These are phyloP conservation scores for Phorcus lineatus DNA, from an alignment of 2,888 invertebrate genomes.

Conservation along the genomic window DNA sequence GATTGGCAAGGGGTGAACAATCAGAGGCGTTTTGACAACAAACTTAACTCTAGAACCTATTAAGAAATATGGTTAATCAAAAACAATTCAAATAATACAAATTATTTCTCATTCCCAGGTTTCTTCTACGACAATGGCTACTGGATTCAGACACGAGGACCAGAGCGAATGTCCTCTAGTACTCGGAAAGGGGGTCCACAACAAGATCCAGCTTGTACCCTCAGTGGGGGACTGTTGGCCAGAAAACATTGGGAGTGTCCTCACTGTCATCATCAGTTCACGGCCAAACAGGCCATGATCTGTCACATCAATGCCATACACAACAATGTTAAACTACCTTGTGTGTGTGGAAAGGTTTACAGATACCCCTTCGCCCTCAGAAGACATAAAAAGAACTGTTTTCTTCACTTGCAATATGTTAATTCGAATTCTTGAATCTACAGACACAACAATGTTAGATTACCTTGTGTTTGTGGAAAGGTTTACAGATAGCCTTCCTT, in stretches of 20 bases:
- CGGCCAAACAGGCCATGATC: not conserved
- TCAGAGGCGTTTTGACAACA: too few relatives aligned
- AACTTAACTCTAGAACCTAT: too few relatives aligned
- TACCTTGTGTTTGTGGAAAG: not conserved
- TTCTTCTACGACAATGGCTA: not conserved
- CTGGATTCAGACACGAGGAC: not conserved
- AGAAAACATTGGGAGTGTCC: not conserved
- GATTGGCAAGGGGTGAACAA: too few relatives aligned
- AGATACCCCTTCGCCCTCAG: not conserved
- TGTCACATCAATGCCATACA: not conserved
- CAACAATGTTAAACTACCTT: not conserved
- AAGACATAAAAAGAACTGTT: not conserved
- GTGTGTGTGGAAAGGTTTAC: slow-evolving; percentile 17
- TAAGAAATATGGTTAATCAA: too few relatives aligned
- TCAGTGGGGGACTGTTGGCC: too few relatives aligned
- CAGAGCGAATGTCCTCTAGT: not conserved
- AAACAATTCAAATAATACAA: too few relatives aligned
- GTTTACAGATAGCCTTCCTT: not conserved
- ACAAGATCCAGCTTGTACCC: too few relatives aligned
- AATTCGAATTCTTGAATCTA: too few relatives aligned
- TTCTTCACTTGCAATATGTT: too few relatives aligned
- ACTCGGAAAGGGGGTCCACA: too few relatives aligned
- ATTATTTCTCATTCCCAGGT: not conserved
- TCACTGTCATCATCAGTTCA: not conserved
- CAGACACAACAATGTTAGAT: too few relatives aligned